Percentiles rank a stretch among this genome's conserved stretches.
Evolutionary conservation across 37 sponge, comb jelly and placozoan genomes (phyloP).

Genomic region (Agelas oroides): DNA sequence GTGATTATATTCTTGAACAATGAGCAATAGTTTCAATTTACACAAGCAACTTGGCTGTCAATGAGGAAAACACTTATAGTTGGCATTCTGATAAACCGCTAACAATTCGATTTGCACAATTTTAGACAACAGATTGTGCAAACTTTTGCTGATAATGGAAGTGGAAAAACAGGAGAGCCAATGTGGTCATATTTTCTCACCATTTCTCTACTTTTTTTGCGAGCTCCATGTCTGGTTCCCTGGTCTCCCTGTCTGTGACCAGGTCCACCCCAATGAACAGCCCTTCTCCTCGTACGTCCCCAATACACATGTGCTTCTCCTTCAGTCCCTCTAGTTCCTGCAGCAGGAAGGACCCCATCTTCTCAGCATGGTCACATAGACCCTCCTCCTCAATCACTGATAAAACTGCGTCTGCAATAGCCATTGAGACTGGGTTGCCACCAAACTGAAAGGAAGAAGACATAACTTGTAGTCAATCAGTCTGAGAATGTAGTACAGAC

Average conservation of each 20-base stretch:
- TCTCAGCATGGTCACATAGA: constrained; percentile 64
- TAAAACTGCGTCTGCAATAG: constrained; percentile 79
- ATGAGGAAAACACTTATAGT: too few relatives aligned
- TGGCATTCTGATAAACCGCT: too few relatives aligned
- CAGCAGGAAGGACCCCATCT: constrained; percentile 66
- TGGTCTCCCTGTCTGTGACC: constrained; percentile 74
- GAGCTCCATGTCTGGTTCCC: constrained; percentile 79
- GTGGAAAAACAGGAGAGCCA: too few relatives aligned
- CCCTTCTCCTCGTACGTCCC: constrained; percentile 86
- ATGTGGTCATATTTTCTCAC: too few relatives aligned
- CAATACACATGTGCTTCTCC: constrained; percentile 65
- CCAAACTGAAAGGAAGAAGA: constrained; percentile 77
- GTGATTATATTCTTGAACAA: too few relatives aligned
- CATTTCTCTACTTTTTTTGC: constrained; percentile 35
- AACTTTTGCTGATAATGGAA: too few relatives aligned
- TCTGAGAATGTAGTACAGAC: too few relatives aligned
- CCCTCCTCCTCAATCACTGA: constrained; percentile 68
- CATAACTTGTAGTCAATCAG: too few relatives aligned
- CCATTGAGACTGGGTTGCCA: constrained; percentile 91
- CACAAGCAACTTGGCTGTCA: too few relatives aligned
- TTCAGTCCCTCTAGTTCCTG: constrained; percentile 38
- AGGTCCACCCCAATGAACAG: constrained; percentile 84
- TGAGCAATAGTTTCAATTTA: too few relatives aligned
- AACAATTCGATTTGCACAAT: too few relatives aligned
- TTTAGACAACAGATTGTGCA: too few relatives aligned